phyloP scores from a whole-genome alignment of 1,140 invertebrate species.

The Agrilus planipennis region DNA sequence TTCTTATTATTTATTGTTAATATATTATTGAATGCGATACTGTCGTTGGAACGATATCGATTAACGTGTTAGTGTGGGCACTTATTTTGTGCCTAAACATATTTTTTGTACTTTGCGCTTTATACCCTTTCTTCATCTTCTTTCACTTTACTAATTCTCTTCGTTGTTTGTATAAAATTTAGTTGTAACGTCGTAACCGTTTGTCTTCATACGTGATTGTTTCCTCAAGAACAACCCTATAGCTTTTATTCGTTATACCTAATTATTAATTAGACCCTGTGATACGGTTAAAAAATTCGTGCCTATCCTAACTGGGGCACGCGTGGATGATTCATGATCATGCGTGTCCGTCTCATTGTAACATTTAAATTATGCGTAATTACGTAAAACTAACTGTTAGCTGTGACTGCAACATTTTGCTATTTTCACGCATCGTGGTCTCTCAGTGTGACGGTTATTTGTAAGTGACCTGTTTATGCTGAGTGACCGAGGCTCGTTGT shows the following conservation, averaged over 20 bases:
- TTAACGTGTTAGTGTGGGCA: constrained; percentile 21
- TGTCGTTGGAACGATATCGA: constrained; percentile 7
- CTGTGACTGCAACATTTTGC: constrained; percentile 19
- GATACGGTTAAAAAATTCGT: constrained; percentile 27
- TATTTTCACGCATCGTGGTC: constrained; percentile 2
- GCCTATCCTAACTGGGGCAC: constrained; percentile 24
- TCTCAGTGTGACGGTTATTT: neutral
- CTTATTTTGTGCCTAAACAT: constrained; percentile 17
- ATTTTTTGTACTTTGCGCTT: too few species aligned
- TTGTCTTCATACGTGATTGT: too few species aligned
- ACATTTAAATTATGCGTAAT: constrained; percentile 2
- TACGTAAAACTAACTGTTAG: constrained; percentile 11
- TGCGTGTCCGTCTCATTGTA: constrained; percentile 20
- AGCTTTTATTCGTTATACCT: constrained; percentile 3
- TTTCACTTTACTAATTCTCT: too few species aligned
- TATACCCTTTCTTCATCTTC: too few species aligned
- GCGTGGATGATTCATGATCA: too few species aligned
- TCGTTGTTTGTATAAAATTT: too few species aligned
- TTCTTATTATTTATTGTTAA: constrained; percentile 1
- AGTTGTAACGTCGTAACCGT: too few species aligned
- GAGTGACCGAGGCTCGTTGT: neutral
- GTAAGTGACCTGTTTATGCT: neutral
- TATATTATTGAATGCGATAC: constrained; percentile 5
- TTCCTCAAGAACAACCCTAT: too few species aligned
- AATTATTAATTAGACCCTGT: constrained; percentile 14